These are phyloP conservation scores for Virgularia gustaviana DNA, from an alignment of 92 coral and sea anemone species.

Conservation along the genomic window DNA sequence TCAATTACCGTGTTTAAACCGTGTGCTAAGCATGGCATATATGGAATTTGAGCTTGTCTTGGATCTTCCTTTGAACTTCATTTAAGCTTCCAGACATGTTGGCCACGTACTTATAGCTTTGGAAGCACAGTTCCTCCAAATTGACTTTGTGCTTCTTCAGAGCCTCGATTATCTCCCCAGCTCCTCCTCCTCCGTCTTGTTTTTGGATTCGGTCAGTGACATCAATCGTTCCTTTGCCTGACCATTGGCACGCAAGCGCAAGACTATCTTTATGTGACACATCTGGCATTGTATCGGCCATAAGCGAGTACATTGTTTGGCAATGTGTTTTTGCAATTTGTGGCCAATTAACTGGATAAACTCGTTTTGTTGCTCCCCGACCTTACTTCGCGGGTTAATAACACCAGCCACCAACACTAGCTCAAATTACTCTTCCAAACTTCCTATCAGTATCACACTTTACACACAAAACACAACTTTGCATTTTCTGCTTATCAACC, in stretches of 20 bases:
- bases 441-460: no score
- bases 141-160: neutral
- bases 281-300: constrained; percentile 31
- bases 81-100: constrained; percentile 8
- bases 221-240: constrained; percentile 17
- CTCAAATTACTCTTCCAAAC: no score
- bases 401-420: no score
- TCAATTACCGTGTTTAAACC: neutral
- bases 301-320: constrained; percentile 31
- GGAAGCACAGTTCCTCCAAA: constrained; percentile 12
- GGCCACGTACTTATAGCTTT: constrained; percentile 17
- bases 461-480: no score
- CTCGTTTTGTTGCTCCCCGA: no score
- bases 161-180: neutral
- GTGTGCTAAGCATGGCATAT: constrained; percentile 10
- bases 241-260: constrained; percentile 11
- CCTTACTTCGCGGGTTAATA: no score
- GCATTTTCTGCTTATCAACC: no score
- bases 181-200: constrained; percentile 13
- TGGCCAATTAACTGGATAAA: no score
- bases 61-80: constrained; percentile 5
- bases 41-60: neutral
- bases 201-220: constrained; percentile 16
- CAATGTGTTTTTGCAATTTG: no score
- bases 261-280: constrained; percentile 24